These are phyloP conservation scores for Trematocara caparti DNA, from an alignment of 2,797 vertebrate species.

Conservation along the genomic window DNA sequence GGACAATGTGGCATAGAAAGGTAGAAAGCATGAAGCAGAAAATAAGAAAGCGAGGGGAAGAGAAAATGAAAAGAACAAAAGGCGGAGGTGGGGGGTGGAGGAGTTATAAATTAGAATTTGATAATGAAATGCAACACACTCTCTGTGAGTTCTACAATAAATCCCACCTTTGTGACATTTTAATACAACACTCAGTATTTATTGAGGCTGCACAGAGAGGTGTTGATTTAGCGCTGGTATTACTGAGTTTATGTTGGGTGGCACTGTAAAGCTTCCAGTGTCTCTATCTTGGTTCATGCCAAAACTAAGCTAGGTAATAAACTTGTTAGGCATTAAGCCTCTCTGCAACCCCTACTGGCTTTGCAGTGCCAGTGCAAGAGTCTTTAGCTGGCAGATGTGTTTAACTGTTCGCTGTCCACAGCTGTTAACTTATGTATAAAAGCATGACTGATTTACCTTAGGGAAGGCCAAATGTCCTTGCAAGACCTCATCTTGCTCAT, in stretches of 20 bases:
- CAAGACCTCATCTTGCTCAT: background rate
- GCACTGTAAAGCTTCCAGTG: background rate
- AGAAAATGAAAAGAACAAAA: background rate
- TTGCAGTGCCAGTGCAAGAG: background rate
- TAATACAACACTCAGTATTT: background rate
- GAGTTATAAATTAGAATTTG: background rate
- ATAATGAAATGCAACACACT: background rate
- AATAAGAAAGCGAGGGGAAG: slow-evolving; percentile 8
- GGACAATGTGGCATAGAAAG: slow-evolving; percentile 45
- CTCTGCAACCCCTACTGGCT: background rate
- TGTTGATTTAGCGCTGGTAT: background rate
- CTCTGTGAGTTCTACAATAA: background rate
- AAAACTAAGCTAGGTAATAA: background rate
- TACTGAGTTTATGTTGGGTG: background rate
- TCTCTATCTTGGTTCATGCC: background rate
- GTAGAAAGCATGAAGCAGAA: slow-evolving; percentile 54
- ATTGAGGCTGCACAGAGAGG: background rate
- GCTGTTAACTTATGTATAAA: background rate
- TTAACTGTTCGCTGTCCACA: background rate
- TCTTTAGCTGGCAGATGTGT: background rate
- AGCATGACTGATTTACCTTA: background rate
- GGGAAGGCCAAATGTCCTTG: background rate
- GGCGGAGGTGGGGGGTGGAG: background rate
- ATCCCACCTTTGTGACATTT: background rate
- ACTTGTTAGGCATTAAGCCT: background rate